These are phyloP conservation scores for Scomberomorus guttatus DNA, from an alignment of 2,797 vertebrate genomes.

Conservation along the genomic window DNA sequence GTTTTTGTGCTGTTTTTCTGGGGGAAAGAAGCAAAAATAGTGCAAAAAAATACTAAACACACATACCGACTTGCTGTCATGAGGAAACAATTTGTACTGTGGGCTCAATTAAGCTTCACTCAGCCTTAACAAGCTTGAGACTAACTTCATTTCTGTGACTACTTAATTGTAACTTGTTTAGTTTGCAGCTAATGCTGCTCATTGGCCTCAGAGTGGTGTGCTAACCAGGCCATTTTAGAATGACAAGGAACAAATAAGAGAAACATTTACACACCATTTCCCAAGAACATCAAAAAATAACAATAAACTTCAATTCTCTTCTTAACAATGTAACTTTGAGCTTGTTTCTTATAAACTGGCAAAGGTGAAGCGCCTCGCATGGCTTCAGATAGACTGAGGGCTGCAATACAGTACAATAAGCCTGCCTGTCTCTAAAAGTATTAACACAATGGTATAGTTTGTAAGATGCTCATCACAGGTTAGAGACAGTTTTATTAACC, in stretches of 20 bases:
- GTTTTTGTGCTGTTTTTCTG: not conserved
- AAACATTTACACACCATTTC: not conserved
- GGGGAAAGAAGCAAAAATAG: not conserved
- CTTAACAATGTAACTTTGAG: too few relatives aligned
- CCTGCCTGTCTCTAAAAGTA: too few relatives aligned
- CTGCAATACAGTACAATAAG: too few relatives aligned
- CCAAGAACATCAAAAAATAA: not conserved
- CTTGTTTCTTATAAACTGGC: too few relatives aligned
- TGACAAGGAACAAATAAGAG: not conserved
- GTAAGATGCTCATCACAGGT: too few relatives aligned
- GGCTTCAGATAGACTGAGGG: too few relatives aligned
- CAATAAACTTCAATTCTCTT: too few relatives aligned
- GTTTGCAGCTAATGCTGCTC: constrained; percentile 24
- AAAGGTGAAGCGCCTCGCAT: too few relatives aligned
- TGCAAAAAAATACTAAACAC: not conserved
- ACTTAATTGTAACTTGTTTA: constrained; percentile 37
- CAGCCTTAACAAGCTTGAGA: constrained; percentile 18
- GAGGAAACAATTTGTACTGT: constrained; percentile 16
- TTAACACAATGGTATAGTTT: too few relatives aligned
- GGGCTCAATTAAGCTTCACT: constrained; percentile 21
- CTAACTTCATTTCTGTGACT: constrained; percentile 41
- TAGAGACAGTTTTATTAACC: too few relatives aligned
- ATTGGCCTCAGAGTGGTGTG: not conserved
- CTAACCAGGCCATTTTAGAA: not conserved
- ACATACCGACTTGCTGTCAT: constrained; percentile 10